Base-by-base conservation (phyloP, 2,797 vertebrate genomes). In the Callimico goeldii region DNA sequence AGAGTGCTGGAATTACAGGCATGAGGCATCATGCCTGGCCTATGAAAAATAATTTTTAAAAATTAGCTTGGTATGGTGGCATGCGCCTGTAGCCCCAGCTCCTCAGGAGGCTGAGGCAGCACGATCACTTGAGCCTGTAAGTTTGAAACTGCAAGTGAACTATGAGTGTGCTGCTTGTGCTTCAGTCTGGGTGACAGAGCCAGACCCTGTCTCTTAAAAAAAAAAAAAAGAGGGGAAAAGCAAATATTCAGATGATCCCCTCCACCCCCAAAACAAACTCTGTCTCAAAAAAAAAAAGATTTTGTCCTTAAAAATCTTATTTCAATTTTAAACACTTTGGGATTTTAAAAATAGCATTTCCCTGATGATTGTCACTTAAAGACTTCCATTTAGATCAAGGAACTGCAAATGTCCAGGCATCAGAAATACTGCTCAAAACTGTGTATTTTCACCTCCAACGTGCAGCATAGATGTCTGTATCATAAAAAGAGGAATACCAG, bases 331-430 rank as follows among this genome's bases (percentile, higher is more conserved):
- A 48, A 39, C 41, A 43, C 73, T 52, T n/a, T 70, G 30, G 12
- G 55, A 83, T 89, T 93, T 90, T 88, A 85, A 64, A 95, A 91
- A 67, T 28, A 61, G 75, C 85, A 87, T 2, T 7, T 24, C 33
- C 24, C 7, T 55, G 75, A 77, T 39, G 39, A 33, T 36, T 28
- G 33, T 67, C 64, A 36, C 39, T 92, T 41, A 28, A 75, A 83
- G 86, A 46, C 6, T 39, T 33, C 8, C 33, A 39, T 79, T 67
- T 3, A 22, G 26, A 73, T 20, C 76, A 83, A 75, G 52, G 33
- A 75, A 36, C 33, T 22, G 20, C 13, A 43, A 73, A 67, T 82
- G 20, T 41, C 41, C 7, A 57, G 90, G 58, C 7, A 6, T 36
- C 46, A 48, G 70, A 79, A 86, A 33, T 4, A 20, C 28, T n/a